Evolutionary conservation across 2,888 invertebrate genomes (phyloP).

Genomic region (Syritta pipiens): DNA sequence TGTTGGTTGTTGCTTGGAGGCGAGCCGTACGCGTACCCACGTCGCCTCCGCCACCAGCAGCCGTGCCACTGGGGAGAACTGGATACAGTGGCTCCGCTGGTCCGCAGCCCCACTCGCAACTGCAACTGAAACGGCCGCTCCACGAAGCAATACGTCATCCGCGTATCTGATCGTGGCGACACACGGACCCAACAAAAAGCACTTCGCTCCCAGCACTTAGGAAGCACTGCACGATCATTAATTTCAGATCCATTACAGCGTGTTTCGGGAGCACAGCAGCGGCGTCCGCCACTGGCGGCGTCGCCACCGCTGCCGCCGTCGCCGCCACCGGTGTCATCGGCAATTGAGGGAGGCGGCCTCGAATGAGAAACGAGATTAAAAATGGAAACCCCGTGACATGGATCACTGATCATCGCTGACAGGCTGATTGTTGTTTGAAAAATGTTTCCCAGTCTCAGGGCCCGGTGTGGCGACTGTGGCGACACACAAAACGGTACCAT

Average conservation of each 20-base stretch:
- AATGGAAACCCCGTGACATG: conserved; percentile 62
- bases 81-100: conserved; percentile 36
- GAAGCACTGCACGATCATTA: conserved; percentile 68
- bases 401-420: conserved; percentile 68
- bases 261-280: conserved; percentile 64
- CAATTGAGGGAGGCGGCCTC: conserved; percentile 43
- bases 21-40: conserved; percentile 18
- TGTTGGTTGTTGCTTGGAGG: conserved; percentile 1
- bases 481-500: conserved; percentile 60
- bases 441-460: conserved; percentile 24
- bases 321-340: conserved; percentile 51
- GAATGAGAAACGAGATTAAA: conserved; percentile 59
- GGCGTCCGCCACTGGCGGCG: too few species aligned
- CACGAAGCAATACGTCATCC: conserved; percentile 61
- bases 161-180: conserved; percentile 66
- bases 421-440: conserved; percentile 64
- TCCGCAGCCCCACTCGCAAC: conserved; percentile 37
- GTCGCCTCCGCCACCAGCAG: not conserved
- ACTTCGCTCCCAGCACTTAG: conserved; percentile 52
- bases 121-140: conserved; percentile 28
- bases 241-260: conserved; percentile 69
- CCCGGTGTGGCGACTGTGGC: conserved; percentile 43
- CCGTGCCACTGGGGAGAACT: conserved; percentile 9
- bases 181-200: conserved; percentile 45
- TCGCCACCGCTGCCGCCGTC: too few species aligned